Conservation (phyloP, 2,113 vertebrate genomes). For the Engystomops pustulosus region DNA sequence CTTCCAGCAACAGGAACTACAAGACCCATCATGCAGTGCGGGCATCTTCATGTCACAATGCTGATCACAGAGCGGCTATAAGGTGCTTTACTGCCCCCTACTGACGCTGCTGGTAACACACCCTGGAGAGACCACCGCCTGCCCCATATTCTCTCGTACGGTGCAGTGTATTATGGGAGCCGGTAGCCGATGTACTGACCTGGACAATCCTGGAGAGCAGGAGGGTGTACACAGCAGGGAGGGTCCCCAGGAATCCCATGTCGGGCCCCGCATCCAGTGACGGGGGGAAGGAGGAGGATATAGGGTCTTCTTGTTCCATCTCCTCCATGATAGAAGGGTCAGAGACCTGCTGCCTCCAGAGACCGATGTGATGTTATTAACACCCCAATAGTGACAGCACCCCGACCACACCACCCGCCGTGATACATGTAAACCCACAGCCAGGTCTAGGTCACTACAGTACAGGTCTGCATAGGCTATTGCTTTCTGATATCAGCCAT, state of each 20-base stretch:
- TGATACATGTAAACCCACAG: too few relatives aligned
- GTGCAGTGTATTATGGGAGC: too few relatives aligned
- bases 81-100: too few relatives aligned
- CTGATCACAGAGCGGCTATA: too few relatives aligned
- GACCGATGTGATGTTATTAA: slow-evolving; percentile 18
- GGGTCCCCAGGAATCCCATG: background rate
- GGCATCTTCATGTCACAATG: too few relatives aligned
- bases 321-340: slow-evolving; percentile 25
- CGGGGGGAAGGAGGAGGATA: background rate
- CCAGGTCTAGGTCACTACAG: too few relatives aligned
- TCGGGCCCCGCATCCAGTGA: slow-evolving; percentile 4
- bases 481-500: too few relatives aligned
- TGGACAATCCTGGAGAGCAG: slow-evolving; percentile 25
- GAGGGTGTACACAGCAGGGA: slow-evolving; percentile 35
- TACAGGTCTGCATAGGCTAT: too few relatives aligned
- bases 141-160: background rate
- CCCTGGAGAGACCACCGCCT: too few relatives aligned
- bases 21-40: too few relatives aligned
- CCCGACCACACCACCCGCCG: background rate
- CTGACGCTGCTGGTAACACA: background rate
- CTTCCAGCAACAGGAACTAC: too few relatives aligned
- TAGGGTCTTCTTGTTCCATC: slow-evolving; percentile 36
- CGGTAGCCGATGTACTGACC: slow-evolving; percentile 12
- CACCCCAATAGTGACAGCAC: background rate
- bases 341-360: background rate